Conservation (phyloP, 2,113 vertebrate species). For the Scytalopus superciliaris region DNA sequence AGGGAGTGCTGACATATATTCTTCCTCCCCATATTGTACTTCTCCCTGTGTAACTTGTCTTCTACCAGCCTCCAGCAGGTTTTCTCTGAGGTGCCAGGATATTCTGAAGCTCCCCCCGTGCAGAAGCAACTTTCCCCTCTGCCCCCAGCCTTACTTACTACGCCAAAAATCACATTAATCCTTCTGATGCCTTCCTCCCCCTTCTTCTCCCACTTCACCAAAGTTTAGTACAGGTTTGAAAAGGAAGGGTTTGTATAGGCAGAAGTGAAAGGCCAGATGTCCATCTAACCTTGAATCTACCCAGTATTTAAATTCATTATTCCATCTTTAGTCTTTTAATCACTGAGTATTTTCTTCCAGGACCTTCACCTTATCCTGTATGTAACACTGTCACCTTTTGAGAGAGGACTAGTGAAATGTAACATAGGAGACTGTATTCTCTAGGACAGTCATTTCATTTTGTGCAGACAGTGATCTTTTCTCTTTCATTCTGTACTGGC, state of each 20-base stretch:
- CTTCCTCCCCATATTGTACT: not conserved
- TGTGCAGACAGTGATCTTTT: not conserved
- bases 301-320: not conserved
- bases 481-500: not conserved
- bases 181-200: not conserved
- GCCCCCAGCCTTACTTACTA: not conserved
- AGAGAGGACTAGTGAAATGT: not conserved
- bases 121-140: not conserved
- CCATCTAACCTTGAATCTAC: not conserved
- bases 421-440: not conserved
- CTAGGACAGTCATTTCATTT: not conserved
- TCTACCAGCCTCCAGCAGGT: not conserved
- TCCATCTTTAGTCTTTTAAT: not conserved
- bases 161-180: not conserved
- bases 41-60: not conserved
- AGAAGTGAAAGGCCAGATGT: not conserved
- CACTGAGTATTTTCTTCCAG: not conserved
- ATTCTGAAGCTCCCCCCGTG: not conserved
- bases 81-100: not conserved
- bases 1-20: not conserved
- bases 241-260: not conserved
- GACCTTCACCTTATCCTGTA: not conserved
- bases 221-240: not conserved
- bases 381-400: not conserved
- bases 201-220: not conserved